Percentiles rank a stretch among this genome's conserved stretches.
Evolutionary conservation across 2,888 invertebrate genomes (phyloP).

Genomic region (Parascotia fuliginaria): DNA sequence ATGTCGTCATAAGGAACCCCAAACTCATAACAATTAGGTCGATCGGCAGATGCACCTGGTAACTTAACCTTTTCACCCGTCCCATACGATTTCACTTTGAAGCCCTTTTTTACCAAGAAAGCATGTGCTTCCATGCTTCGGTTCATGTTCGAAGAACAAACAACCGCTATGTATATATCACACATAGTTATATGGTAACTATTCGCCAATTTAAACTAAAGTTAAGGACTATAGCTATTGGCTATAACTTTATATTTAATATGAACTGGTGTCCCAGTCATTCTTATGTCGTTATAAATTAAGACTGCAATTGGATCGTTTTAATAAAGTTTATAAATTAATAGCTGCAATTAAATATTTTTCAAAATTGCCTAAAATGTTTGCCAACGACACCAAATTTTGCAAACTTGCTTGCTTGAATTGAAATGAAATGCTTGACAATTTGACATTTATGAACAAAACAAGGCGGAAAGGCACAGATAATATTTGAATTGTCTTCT

Average conservation of each 20-base stretch:
- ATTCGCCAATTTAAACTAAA: conserved; percentile 10
- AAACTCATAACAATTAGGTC: conserved; percentile 99
- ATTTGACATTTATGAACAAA: too few relatives aligned
- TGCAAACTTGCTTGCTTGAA: background rate
- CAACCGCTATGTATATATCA: conserved; percentile 94
- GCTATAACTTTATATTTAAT: conserved; percentile 7
- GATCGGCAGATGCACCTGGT: conserved; percentile 96
- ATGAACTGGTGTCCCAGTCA: background rate
- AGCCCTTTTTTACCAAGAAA: conserved; percentile 98
- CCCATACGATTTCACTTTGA: conserved; percentile 96
- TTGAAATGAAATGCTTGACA: too few relatives aligned
- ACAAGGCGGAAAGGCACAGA: too few relatives aligned
- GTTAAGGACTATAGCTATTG: conserved; percentile 16
- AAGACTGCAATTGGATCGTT: too few relatives aligned
- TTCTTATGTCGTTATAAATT: background rate
- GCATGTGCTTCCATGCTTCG: conserved; percentile 99
- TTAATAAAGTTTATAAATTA: too few relatives aligned
- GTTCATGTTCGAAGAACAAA: conserved; percentile 99
- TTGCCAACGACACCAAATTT: conserved; percentile 8
- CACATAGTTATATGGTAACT: conserved; percentile 48
- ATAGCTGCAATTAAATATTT: too few relatives aligned
- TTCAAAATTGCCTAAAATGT: too few relatives aligned
- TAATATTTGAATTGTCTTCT: too few relatives aligned
- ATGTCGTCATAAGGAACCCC: conserved; percentile 98
- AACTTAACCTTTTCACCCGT: conserved; percentile 98